A percentile compares a stretch with the other conserved stretches of the same genome.
phyloP scores from a whole-genome alignment of 2,888 invertebrate species.

The Sphaerophoria taeniata region DNA sequence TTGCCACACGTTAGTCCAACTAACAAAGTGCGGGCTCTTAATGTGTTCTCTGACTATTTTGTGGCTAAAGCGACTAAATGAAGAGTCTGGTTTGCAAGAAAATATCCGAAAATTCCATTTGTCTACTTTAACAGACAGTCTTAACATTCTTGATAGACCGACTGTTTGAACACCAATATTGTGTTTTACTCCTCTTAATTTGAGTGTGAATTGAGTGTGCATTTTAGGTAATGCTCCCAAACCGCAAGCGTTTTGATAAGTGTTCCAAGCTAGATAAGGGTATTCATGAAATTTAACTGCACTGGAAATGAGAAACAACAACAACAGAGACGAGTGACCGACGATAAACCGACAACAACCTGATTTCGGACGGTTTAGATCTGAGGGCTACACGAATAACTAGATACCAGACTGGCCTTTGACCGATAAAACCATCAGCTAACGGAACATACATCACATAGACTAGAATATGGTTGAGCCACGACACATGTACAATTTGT shows the following conservation, averaged over 20 bases:
- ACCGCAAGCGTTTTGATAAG: conserved; percentile 63
- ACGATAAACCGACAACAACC: conserved; percentile 54
- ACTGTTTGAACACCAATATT: conserved; percentile 19
- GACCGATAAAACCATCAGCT: conserved; percentile 54
- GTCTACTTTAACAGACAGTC: too few species aligned
- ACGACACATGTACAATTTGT: conserved; percentile 12
- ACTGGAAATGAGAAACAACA: not conserved
- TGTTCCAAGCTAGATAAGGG: conserved; percentile 39
- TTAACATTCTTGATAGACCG: not conserved
- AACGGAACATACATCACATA: not conserved
- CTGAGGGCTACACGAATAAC: not conserved
- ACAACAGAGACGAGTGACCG: conserved; percentile 6
- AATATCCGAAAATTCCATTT: not conserved
- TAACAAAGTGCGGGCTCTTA: conserved; percentile 40
- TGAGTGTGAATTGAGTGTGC: conserved; percentile 31
- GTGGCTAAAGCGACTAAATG: not conserved
- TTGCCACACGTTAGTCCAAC: conserved; percentile 26
- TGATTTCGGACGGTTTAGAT: conserved; percentile 26
- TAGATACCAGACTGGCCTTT: conserved; percentile 9
- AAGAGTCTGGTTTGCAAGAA: conserved; percentile 20
- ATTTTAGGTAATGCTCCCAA: conserved; percentile 30
- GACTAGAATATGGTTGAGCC: not conserved
- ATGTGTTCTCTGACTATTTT: conserved; percentile 5
- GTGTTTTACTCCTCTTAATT: conserved; percentile 7
- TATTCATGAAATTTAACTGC: conserved; percentile 13